phyloP scores from a whole-genome alignment of 92 coral and sea anemone genomes.

The Hydrozoanthus gracilis region DNA sequence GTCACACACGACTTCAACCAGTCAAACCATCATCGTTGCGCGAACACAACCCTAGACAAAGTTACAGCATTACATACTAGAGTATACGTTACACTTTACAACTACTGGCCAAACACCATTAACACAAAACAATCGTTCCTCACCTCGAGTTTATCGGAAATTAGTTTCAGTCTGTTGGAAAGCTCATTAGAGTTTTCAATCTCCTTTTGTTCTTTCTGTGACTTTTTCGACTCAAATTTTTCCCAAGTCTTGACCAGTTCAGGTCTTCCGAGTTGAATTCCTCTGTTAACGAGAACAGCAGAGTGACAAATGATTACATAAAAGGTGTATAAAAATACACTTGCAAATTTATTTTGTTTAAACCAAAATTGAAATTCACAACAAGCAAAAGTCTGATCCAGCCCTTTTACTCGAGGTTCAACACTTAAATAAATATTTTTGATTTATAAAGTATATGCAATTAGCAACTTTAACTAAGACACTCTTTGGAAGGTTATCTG shows the following conservation, averaged over 20 bases:
- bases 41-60: no score
- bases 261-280: constrained; percentile 88
- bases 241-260: constrained; percentile 90
- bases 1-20: no score
- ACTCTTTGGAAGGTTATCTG: neutral
- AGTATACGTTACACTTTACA: neutral
- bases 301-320: neutral
- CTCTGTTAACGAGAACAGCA: constrained; percentile 52
- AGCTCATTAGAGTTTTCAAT: constrained; percentile 69
- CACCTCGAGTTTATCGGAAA: constrained; percentile 70
- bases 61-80: no score
- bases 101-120: neutral
- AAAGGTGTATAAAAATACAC: no score
- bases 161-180: constrained; percentile 52
- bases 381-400: no score
- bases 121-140: neutral
- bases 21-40: no score
- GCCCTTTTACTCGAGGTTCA: no score
- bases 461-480: neutral
- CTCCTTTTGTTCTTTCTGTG: constrained; percentile 76
- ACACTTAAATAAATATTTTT: no score
- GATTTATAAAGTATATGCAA: no score
- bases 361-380: no score
- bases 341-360: neutral
- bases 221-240: constrained; percentile 88